Evolutionary conservation across 37 sponge, comb jelly and placozoan genomes (phyloP).

Genomic region (Haliclona indistincta): DNA sequence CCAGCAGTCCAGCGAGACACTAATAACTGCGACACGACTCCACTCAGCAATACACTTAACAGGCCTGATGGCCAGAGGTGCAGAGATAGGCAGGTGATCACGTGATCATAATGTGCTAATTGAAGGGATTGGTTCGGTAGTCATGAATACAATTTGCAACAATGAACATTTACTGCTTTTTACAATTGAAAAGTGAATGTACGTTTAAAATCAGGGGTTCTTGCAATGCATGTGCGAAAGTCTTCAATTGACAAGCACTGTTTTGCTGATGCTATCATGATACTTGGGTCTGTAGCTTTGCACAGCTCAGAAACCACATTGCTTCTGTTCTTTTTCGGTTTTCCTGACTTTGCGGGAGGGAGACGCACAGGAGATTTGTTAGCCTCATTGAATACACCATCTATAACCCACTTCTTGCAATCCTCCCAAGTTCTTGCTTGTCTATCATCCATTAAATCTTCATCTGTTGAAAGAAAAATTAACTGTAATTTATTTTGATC

Average conservation of each 20-base stretch:
- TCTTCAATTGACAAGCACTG: constrained; percentile 53
- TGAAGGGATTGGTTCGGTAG: neutral
- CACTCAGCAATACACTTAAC: too few relatives aligned
- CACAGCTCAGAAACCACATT: too few relatives aligned
- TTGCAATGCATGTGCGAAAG: constrained; percentile 60
- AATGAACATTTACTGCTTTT: neutral
- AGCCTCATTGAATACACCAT: neutral
- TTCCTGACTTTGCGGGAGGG: neutral
- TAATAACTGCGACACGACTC: too few relatives aligned
- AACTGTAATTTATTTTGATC: too few relatives aligned
- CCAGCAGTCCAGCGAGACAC: too few relatives aligned
- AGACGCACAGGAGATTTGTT: neutral
- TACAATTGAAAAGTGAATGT: neutral
- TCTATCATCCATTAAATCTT: too few relatives aligned
- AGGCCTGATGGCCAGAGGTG: too few relatives aligned
- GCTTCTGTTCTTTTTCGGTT: constrained; percentile 2
- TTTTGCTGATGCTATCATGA: neutral
- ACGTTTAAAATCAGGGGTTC: constrained; percentile 70
- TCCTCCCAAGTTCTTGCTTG: too few relatives aligned
- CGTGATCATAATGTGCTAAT: too few relatives aligned
- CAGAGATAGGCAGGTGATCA: too few relatives aligned
- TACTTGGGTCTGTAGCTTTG: neutral
- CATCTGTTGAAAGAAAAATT: too few relatives aligned
- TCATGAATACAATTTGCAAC: neutral
- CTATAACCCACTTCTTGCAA: too few relatives aligned